phyloP scores from a whole-genome alignment of 2,797 vertebrate species.

The Phrynocephalus vlangalii region DNA sequence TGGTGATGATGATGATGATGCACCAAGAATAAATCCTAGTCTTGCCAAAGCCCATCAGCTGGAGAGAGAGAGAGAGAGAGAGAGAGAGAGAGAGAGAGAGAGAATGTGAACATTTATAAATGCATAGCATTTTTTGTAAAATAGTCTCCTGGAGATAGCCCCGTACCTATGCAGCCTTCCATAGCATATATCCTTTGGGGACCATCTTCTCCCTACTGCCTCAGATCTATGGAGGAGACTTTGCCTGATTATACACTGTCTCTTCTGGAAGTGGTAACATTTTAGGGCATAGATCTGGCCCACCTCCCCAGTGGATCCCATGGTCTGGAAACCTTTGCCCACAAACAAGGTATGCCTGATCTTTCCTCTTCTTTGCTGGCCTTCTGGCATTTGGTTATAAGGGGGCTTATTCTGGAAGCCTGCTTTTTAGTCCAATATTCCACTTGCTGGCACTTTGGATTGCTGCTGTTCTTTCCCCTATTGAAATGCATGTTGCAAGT shows the following conservation, averaged over 20 bases:
- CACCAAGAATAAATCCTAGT: neutral
- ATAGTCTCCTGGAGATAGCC: neutral
- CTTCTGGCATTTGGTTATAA: neutral
- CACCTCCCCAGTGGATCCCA: neutral
- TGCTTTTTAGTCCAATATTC: neutral
- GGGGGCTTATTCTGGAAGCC: neutral
- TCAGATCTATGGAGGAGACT: neutral
- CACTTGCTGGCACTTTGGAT: neutral
- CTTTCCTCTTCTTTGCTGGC: neutral
- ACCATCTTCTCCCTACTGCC: neutral
- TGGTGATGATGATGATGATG: neutral
- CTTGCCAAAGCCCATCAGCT: neutral
- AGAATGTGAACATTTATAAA: neutral
- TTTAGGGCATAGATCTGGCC: neutral
- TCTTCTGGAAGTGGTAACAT: neutral
- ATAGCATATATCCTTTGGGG: neutral
- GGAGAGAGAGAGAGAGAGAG: too few relatives aligned
- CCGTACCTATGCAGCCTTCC: neutral
- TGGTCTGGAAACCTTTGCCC: neutral
- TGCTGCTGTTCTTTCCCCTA: neutral
- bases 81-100: too few relatives aligned
- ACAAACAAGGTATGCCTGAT: neutral
- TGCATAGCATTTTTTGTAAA: neutral
- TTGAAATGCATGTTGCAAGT: neutral
- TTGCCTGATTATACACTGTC: too few relatives aligned